A percentile compares a stretch with the other conserved stretches of the same genome.
Conservation (phyloP, 1,140 invertebrate genomes). For the Monochamus saltuarius region DNA sequence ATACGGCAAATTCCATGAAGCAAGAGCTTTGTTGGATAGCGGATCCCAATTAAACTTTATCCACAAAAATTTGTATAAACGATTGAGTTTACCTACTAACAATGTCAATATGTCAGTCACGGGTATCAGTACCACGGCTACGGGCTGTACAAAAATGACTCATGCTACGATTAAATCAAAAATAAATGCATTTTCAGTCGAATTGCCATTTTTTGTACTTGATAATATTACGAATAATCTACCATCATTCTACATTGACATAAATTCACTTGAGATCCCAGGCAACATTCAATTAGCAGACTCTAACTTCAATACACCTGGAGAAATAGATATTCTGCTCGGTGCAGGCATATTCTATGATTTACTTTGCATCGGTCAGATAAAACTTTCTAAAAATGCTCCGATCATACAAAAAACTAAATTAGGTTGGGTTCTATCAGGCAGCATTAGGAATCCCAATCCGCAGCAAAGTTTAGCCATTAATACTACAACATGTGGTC, state of each 20-base stretch:
- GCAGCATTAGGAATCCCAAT: background rate
- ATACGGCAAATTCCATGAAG: slow-evolving; percentile 1
- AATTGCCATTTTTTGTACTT: background rate
- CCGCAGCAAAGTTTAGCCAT: background rate
- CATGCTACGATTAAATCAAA: background rate
- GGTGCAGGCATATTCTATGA: slow-evolving; percentile 1
- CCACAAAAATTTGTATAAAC: background rate
- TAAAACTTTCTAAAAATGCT: background rate
- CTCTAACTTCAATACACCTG: background rate
- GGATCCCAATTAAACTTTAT: slow-evolving; percentile 26
- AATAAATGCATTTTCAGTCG: background rate
- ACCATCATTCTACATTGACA: background rate
- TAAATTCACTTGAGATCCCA: background rate
- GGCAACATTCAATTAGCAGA: background rate
- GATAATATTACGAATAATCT: background rate
- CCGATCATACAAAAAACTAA: slow-evolving; percentile 7
- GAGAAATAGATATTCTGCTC: slow-evolving; percentile 1
- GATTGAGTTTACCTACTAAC: background rate
- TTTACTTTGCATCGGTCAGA: background rate
- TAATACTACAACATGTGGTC: too few species aligned
- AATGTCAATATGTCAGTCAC: slow-evolving; percentile 15
- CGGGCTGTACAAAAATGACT: background rate
- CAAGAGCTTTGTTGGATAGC: slow-evolving; percentile 9
- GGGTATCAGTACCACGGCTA: slow-evolving; percentile 1
- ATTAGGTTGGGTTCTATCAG: background rate